Conservation (phyloP, 2,797 vertebrate genomes). For the Staurois parvus region DNA sequence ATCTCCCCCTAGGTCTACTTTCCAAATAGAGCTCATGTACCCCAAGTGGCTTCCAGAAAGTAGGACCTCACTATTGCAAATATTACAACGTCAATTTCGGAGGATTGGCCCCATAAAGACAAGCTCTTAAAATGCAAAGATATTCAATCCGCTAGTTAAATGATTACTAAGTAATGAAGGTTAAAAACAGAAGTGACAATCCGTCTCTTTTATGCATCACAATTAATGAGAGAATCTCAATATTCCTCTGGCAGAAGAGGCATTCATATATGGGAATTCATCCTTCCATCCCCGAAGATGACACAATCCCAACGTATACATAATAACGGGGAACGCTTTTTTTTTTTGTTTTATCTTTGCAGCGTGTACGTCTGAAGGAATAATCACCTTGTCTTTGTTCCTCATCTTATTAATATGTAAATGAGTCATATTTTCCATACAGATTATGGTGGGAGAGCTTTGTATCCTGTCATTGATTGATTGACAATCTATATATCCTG, state of each 20-base stretch:
- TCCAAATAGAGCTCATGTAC: too few species aligned
- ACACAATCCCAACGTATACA: conserved; percentile 5
- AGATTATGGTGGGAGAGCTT: neutral
- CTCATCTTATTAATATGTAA: neutral
- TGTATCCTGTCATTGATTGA: neutral
- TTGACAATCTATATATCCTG: neutral
- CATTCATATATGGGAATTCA: neutral
- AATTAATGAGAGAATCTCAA: neutral
- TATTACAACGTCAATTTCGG: too few species aligned
- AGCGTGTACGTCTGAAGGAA: neutral
- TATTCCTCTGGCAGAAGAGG: too few species aligned
- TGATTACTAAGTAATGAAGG: too few species aligned
- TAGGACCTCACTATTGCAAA: too few species aligned
- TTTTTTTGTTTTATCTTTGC: neutral
- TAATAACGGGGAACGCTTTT: neutral
- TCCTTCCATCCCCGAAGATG: neutral
- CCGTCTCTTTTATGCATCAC: neutral
- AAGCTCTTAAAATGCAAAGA: too few species aligned
- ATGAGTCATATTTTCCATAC: neutral
- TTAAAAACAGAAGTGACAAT: too few species aligned
- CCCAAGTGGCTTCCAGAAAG: too few species aligned
- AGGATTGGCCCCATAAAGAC: too few species aligned
- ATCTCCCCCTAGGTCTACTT: too few species aligned
- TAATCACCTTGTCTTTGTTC: conserved; percentile 4
- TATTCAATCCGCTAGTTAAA: too few species aligned